phyloP scores from a whole-genome alignment of 2,888 invertebrate genomes.

The Elysia crispata region DNA sequence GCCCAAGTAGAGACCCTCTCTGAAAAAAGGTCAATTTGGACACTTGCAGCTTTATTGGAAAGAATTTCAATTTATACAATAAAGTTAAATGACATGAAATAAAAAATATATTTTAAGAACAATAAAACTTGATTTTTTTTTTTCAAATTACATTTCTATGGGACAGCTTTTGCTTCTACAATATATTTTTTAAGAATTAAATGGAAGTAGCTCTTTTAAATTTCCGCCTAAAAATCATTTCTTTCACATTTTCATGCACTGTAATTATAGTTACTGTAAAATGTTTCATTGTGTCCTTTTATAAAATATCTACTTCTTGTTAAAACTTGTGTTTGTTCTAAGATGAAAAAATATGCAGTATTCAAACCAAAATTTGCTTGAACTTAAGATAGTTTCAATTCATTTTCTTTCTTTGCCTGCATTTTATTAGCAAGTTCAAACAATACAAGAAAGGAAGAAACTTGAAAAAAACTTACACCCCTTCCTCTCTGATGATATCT shows the following conservation, averaged over 20 bases:
- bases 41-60: neutral
- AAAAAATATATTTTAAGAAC: too few species aligned
- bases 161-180: neutral
- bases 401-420: too few species aligned
- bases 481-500: constrained; percentile 84
- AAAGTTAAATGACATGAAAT: neutral
- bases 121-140: too few species aligned
- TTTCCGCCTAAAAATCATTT: neutral
- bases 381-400: neutral
- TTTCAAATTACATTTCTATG: neutral
- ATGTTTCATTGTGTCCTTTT: too few species aligned
- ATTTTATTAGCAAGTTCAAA: neutral
- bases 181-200: too few species aligned
- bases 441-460: neutral
- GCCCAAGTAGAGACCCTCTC: constrained; percentile 84
- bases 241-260: too few species aligned
- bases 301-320: too few species aligned
- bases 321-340: too few species aligned
- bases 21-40: constrained; percentile 54
- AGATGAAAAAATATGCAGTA: too few species aligned
- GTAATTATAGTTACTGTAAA: too few species aligned
- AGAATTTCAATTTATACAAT: neutral
- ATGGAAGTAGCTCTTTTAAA: too few species aligned
- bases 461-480: constrained; percentile 80
- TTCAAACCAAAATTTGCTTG: too few species aligned